Conservation (phyloP, 2,797 vertebrate genomes). For the Anguilla marmorata region DNA sequence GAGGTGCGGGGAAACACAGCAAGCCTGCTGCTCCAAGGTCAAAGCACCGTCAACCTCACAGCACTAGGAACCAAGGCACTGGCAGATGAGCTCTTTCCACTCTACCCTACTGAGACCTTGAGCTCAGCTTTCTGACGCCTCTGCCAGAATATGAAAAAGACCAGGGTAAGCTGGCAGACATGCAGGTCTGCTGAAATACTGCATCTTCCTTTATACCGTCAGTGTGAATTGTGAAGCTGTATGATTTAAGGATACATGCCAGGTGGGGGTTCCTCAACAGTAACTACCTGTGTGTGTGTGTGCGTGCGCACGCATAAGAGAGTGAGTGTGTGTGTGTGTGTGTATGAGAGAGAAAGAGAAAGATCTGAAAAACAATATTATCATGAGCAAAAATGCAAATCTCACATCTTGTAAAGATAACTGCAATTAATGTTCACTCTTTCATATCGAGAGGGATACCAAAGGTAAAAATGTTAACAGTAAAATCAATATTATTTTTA, state of each 20-base stretch:
- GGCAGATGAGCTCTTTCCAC: background rate
- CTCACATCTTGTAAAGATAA: slow-evolving; percentile 42
- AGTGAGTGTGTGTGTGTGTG: background rate
- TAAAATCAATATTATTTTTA: slow-evolving; percentile 62
- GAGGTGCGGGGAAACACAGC: background rate
- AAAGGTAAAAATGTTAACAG: slow-evolving; percentile 50
- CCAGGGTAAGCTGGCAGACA: background rate
- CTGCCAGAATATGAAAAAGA: background rate
- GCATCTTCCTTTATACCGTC: background rate
- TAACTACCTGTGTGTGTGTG: background rate
- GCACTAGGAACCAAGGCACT: background rate
- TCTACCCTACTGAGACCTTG: background rate
- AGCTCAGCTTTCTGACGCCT: background rate
- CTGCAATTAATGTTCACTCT: slow-evolving; percentile 46
- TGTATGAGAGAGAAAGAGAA: background rate
- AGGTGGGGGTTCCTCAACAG: background rate
- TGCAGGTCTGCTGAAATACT: background rate
- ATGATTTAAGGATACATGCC: background rate
- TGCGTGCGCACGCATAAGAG: background rate
- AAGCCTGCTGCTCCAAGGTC: background rate
- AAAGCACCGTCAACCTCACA: background rate
- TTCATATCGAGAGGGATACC: slow-evolving; percentile 44
- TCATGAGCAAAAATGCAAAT: background rate
- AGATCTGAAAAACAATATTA: background rate
- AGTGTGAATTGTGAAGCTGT: background rate